Percentiles rank a stretch among this genome's conserved stretches.
Conservation (phyloP, 2,797 vertebrate genomes). For the Uromys caudimaculatus region DNA sequence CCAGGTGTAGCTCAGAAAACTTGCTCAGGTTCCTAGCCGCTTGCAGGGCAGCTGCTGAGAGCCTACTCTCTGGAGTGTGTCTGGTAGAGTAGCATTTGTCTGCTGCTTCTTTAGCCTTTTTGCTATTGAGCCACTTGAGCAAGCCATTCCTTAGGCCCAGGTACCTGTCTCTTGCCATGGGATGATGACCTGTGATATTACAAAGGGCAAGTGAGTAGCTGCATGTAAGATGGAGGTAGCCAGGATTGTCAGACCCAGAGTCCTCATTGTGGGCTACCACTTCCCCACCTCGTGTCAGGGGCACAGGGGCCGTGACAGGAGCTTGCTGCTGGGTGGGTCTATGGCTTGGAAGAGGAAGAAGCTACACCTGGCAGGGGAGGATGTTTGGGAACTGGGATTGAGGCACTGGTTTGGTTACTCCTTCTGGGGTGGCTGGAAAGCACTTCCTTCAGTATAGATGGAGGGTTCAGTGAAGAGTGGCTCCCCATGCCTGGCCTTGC, state of each 20-base stretch:
- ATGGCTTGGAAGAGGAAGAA: too few relatives aligned
- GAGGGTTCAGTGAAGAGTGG: accelerated
- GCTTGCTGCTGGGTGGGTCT: neutral
- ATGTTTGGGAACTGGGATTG: neutral
- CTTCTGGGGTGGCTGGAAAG: neutral
- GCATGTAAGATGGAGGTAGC: accelerated
- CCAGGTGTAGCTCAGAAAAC: accelerated
- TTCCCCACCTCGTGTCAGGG: neutral
- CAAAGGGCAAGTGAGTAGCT: neutral
- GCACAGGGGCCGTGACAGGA: neutral
- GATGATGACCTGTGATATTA: neutral
- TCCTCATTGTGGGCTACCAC: neutral
- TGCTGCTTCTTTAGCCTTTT: neutral
- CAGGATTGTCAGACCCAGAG: neutral
- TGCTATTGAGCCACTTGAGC: neutral
- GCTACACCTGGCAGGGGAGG: neutral
- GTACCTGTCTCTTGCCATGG: neutral
- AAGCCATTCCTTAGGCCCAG: neutral
- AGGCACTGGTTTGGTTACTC: accelerated
- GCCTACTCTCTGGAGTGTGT: neutral
- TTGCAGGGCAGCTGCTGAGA: neutral
- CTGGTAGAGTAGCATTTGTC: neutral
- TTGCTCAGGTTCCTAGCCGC: accelerated
- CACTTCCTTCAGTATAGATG: neutral
- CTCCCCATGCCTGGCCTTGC: neutral